These are phyloP conservation scores for Megaceryle alcyon DNA, from an alignment of 2,797 vertebrate genomes.

Conservation along the genomic window DNA sequence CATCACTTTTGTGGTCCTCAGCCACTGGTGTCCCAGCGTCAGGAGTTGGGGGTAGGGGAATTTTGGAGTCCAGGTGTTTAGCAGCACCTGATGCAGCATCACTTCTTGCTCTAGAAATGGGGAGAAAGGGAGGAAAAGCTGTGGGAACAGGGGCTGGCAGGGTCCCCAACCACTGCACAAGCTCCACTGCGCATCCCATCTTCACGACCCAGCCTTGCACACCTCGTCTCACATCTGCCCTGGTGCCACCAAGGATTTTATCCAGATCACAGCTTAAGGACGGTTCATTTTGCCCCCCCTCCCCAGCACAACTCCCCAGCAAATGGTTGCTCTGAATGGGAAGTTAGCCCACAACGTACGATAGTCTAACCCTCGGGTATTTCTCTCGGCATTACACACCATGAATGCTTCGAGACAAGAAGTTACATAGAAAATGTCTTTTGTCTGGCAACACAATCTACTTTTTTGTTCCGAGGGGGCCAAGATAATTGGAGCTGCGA, in stretches of 20 bases:
- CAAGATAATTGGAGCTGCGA: conserved; percentile 50
- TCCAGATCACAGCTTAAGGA: neutral
- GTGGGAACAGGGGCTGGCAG: neutral
- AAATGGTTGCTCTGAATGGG: neutral
- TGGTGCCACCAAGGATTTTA: neutral
- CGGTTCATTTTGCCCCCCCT: neutral
- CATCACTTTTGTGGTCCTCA: accelerated
- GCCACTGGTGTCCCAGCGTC: neutral
- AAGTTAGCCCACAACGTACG: neutral
- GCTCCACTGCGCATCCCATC: accelerated
- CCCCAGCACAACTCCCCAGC: neutral
- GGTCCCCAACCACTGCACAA: neutral
- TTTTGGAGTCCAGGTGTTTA: neutral
- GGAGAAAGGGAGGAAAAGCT: neutral
- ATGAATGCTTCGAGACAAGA: conserved; percentile 23
- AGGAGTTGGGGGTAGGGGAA: accelerated
- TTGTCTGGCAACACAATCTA: conserved; percentile 50
- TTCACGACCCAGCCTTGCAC: accelerated
- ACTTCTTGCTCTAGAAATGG: neutral
- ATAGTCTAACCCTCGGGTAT: neutral
- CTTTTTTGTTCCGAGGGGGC: conserved; percentile 25
- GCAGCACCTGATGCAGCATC: accelerated
- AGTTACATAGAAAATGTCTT: conserved; percentile 30
- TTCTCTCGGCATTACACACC: neutral
- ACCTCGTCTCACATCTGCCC: neutral